Base-by-base conservation (phyloP, 2,888 invertebrate genomes). In the Dicyrtomina minuta region DNA sequence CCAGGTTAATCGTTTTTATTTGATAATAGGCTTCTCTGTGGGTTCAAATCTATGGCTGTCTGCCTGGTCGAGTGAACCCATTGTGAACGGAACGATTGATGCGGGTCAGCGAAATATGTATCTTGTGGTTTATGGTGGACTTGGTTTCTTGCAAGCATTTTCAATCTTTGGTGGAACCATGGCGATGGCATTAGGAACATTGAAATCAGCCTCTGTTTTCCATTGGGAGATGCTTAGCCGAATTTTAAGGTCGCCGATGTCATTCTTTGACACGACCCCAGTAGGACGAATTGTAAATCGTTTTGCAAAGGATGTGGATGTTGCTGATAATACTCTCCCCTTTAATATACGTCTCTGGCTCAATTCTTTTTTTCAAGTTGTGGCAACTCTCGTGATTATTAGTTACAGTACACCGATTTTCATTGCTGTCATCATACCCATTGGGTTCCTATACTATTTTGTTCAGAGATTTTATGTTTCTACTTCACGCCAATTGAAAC, bases 391-490 rank as follows among this genome's bases (percentile, higher is more conserved):
- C 77, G 88, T 91, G 81, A 91, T 96, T 74, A 93, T 96, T 83
- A 90, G 91, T 84, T 87, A 87, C 79, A 91, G 93, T 75, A 94
- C 94, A 62, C 92, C 92, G 1, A 86, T 89, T 79, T 93, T 96
- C 83, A 80, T 91, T 80, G 85, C 87, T 62, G 88, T 93, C 70
- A 88, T 95, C 72, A 70, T 93, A 76, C 93, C 95, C 15, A 89
- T 96, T 79, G 90, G 89, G 46, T 76, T 89, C 64, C 79, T 93
- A 74, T 93, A 93, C 84, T 70, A 51, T 51, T 61, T 65, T 51
- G 58, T 69, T 10, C 79, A 85, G 84, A 80, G 84, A 74, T 85
- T 85, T 76, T 86, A 85, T 79, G 84, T 86, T 20, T 81, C 82
- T 22, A 84, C 85, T 2, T 84, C 85, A 1, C 80, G 85, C 43